Evolutionary conservation across 2,113 vertebrate genomes (phyloP), one percentile per base, ranked within the genome.

Genomic region (Colius striatus): DNA sequence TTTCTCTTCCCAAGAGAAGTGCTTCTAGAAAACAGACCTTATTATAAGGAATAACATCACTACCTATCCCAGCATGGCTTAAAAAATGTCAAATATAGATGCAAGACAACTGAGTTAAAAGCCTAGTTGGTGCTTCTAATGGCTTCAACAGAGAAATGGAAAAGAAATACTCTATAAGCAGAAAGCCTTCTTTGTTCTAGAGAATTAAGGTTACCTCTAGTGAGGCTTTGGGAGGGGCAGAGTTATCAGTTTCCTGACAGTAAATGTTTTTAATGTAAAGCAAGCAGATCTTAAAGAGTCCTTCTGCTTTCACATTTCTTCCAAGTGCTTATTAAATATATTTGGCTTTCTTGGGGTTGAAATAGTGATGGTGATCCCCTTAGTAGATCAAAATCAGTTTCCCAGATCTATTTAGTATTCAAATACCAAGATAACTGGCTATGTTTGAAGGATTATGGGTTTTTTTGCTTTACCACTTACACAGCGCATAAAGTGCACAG

Each of bases 261-360:
- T 60, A 81, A 85, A 87, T 97, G 98, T 92, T 95, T 97, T 96
- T 96, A 95, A 97, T 95, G 94, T 96, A 96, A 97, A 95, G 92
- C 93, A 97, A 97, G 97, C 96, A 97, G 95, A 97, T 97, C 96
- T 93, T 97, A 95, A 97, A 98, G 82, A 85, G 97, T 96, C 95
- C 51, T 97, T 98, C n/a, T 94, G 98, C 98, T 97, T 97, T 98
- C 98, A 97, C 61, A 95, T 97, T 98, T 97, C 96, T 98, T 97
- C 97, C 95, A 89, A 96, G 85, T 82, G 97, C 97, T 84, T 97
- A 98, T 97, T 97, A 94, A 98, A 94, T 90, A 94, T 95, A 51
- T 32, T 94, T 63, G 94, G 95, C 96, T 97, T 95, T 94, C 68
- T 97, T 96, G 97, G 96, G 77, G 96, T 72, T 90, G 91, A 95